Percentiles rank a stretch among this genome's conserved stretches.
These are phyloP conservation scores for Aleadryas rufinucha DNA, from an alignment of 2,113 vertebrate species.

Conservation along the genomic window DNA sequence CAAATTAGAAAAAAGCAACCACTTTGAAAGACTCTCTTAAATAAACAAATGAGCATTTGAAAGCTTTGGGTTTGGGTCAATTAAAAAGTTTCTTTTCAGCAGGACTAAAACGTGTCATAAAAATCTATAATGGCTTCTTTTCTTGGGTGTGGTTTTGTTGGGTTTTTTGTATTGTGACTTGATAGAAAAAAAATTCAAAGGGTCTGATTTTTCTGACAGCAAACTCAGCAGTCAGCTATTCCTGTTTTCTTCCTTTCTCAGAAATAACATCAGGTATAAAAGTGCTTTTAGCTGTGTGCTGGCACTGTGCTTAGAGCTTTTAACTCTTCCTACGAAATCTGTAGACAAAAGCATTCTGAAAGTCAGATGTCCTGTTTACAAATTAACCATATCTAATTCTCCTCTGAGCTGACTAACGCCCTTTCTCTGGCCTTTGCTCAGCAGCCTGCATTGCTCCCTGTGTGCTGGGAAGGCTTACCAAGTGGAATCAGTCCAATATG, in stretches of 20 bases:
- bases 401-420: not conserved
- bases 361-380: slow-evolving; percentile 7
- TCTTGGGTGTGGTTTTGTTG: not conserved
- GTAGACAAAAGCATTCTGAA: not conserved
- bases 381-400: slow-evolving; percentile 19
- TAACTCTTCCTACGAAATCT: not conserved
- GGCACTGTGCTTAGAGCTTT: not conserved
- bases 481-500: slow-evolving; percentile 39
- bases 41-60: not conserved
- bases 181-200: not conserved
- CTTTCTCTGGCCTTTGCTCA: slow-evolving; percentile 6
- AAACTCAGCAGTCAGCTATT: not conserved
- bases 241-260: not conserved
- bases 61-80: not conserved
- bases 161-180: not conserved
- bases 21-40: not conserved
- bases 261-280: not conserved
- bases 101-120: not conserved
- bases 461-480: not conserved
- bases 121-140: not conserved
- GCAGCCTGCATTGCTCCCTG: not conserved
- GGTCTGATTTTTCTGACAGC: not conserved
- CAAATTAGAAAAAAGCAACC: not conserved
- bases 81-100: not conserved
- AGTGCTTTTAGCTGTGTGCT: not conserved